phyloP scores from a whole-genome alignment of 1,140 invertebrate genomes.

The Vollenhovia emeryi region DNA sequence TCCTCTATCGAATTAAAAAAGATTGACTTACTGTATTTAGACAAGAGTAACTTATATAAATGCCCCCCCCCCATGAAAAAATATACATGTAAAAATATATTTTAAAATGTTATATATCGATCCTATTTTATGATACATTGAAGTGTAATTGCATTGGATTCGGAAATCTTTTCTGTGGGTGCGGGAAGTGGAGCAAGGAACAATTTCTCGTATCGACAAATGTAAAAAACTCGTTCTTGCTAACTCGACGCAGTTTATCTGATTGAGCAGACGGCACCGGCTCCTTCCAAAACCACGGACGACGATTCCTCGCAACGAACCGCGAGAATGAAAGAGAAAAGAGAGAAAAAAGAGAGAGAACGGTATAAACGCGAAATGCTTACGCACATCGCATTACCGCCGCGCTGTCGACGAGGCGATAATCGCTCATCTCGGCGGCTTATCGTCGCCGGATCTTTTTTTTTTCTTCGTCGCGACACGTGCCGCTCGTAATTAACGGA shows the following conservation, averaged over 20 bases:
- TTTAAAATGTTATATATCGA: no score
- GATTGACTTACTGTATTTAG: no score
- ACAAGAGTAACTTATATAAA: no score
- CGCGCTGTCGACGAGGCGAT: neutral
- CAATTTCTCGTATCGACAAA: neutral
- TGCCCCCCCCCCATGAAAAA: no score
- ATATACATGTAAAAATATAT: no score
- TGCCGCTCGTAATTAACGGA: conserved; percentile 66
- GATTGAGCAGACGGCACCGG: neutral
- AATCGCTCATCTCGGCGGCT: conserved; percentile 21
- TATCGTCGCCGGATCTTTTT: conserved; percentile 35
- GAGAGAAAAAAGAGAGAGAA: no score
- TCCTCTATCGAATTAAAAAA: no score
- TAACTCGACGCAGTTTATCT: conserved; percentile 1
- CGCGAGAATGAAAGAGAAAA: neutral
- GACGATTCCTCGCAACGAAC: neutral
- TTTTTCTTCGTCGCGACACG: conserved; percentile 44
- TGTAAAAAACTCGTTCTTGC: neutral
- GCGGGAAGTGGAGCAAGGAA: neutral
- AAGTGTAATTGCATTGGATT: no score
- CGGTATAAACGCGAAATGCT: neutral
- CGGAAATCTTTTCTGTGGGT: no score
- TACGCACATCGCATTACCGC: neutral
- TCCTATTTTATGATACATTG: no score
- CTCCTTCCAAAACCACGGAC: neutral